Evolutionary conservation across 1,140 invertebrate genomes (phyloP), one percentile per base, ranked within the genome.

Genomic region (Nomia melanderi): DNA sequence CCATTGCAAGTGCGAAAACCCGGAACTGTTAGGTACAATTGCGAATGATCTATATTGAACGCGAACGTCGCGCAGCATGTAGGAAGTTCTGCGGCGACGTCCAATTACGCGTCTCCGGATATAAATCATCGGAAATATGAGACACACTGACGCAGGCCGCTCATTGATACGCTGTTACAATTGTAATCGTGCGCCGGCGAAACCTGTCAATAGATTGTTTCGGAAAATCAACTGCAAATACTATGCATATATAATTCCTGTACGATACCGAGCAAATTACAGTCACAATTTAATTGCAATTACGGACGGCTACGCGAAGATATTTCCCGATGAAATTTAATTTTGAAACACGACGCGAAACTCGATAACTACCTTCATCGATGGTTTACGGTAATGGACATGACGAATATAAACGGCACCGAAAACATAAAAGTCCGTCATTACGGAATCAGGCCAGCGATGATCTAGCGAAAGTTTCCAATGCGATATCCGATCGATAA

Each of bases 101-200:
- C 75, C 80, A 83, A 83, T 83, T 83, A 82, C 81, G 69, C 71
- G 77, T 82, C 80, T 67, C 76, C 81, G 81, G 81, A 83, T 83
- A 83, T 82, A 83, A 82, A 83, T 83, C 76, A 83, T 83, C 81
- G 81, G 81, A 83, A 83, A 83, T 70, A 83, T 70, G 65, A 59
- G 59, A 36, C 67, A 64, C 66, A 31, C 65, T 74, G 79, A 67
- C 81, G 74, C 54, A 62, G 75, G 11, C 50, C 59, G 59, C 53
- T 27, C 64, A 57, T 53, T 77, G 62, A 47, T 77, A 50, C 69
- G 81, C 76, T 77, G 78, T 62, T n/a, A 50, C 36, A 54, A 65
- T 56, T 76, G 31, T 44, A 31, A 50, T 44, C 39, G 27, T 41
- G 50, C 67, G 56, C 56, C 56, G 2, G 39, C 1, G 3, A 17